Evolutionary conservation across 2,797 vertebrate genomes (phyloP).

Genomic region (Tenualosa thibaudeaui): DNA sequence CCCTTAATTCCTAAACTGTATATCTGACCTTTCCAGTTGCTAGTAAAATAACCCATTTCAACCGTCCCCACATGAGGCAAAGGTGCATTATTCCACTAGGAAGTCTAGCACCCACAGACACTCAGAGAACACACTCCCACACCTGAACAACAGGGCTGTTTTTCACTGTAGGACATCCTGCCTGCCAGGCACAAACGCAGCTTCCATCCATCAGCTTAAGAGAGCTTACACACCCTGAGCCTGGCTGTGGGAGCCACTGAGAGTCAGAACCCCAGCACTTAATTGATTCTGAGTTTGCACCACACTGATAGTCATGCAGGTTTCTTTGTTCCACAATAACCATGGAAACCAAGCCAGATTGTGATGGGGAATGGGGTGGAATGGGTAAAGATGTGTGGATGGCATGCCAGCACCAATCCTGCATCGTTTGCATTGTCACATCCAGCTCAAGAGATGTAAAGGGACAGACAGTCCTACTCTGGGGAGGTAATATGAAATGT

Average conservation of each 20-base stretch:
- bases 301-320: constrained; percentile 54
- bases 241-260: constrained; percentile 47
- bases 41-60: not conserved
- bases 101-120: not conserved
- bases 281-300: constrained; percentile 63
- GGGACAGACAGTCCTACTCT: not conserved
- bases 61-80: not conserved
- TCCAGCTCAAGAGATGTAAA: not conserved
- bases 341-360: constrained; percentile 55
- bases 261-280: constrained; percentile 55
- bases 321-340: constrained; percentile 55
- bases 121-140: not conserved
- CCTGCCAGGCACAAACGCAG: constrained; percentile 58
- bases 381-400: not conserved
- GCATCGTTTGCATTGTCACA: not conserved
- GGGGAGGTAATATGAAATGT: not conserved
- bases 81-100: not conserved
- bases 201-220: constrained; percentile 54
- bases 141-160: not conserved
- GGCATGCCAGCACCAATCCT: not conserved
- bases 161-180: not conserved
- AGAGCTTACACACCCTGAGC: constrained; percentile 36
- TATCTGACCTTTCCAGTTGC: not conserved
- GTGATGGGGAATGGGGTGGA: constrained; percentile 40
- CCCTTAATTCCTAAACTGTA: not conserved